Base-by-base conservation (phyloP, 2,888 invertebrate species). In the Plagiodera versicolora region DNA sequence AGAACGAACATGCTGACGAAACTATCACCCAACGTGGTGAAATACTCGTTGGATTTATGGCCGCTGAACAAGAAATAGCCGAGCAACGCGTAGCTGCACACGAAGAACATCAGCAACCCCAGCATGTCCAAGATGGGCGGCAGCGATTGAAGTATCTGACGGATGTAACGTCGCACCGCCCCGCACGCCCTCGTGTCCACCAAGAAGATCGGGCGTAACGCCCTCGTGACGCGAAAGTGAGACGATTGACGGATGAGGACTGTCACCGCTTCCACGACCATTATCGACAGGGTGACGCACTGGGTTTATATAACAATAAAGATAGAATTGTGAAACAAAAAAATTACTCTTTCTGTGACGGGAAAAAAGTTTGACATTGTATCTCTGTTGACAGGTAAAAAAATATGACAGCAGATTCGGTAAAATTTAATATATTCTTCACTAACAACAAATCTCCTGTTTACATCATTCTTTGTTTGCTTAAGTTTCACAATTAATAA, bases 121-220 rank as follows among this genome's bases (percentile, higher is more conserved):
- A 95, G 80, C 92, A 95, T 94, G 79, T 94, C 94, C 68, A 94
- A 80, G 70, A 94, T 94, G 3, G 94, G 93, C 11, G 94, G 94
- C 68, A 94, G 76, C 0, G 92, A 91, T 80, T 93, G 92, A 61
- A 94, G 81, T 68, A 94, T 92, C 66, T 94, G 92, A 66, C 90
- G 77, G 48, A 90, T 89, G 72, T 89, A 90, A 54, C 61, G 52
- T 17, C 89, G 77, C 10, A 94, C 91, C 1, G 91, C 91, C 11
- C 92, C 90, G 70, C 91, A 90, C 69, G 91, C 91, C 71, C 91
- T 85, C 45, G 93, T 93, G 80, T 94, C 94, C 50, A 94, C 89
- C 45, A 95, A 80, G 81, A 94, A 94, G 71, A 95, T 90, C n/a
- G 94, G 94, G 14, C 94, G 83, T 10, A 94, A 80, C 4, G 94